A percentile compares a stretch with the other conserved stretches of the same genome.
These are phyloP conservation scores for Channallabes apus DNA, from an alignment of 2,797 vertebrate species.

Conservation along the genomic window DNA sequence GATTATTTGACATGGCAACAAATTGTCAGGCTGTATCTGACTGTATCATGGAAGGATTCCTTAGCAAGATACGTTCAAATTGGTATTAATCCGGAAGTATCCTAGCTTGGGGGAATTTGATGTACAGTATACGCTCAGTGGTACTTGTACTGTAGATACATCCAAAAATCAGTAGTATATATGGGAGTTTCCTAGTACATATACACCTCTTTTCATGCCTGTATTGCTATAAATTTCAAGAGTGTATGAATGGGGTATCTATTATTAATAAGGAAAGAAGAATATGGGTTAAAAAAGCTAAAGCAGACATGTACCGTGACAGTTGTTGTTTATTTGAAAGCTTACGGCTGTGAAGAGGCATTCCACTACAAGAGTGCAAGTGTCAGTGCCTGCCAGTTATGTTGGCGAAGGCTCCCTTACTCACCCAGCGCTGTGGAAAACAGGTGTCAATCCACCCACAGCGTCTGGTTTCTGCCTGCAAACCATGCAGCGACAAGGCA, in stretches of 20 bases:
- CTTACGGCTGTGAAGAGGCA: slow-evolving; percentile 9
- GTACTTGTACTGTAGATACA: no score
- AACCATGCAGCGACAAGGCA: slow-evolving; percentile 34
- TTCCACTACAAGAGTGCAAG: slow-evolving; percentile 26
- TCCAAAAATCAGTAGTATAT: no score
- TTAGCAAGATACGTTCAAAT: no score
- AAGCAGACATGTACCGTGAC: slow-evolving; percentile 20
- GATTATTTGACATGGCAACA: no score
- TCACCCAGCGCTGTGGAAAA: slow-evolving; percentile 27
- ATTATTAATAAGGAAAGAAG: not conserved
- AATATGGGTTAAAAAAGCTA: not conserved
- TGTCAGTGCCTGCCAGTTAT: slow-evolving; percentile 34
- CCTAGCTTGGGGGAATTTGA: no score
- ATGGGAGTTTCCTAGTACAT: no score
- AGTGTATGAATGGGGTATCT: not conserved
- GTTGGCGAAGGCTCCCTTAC: slow-evolving; percentile 28
- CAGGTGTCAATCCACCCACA: slow-evolving; percentile 45
- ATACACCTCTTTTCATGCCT: no score
- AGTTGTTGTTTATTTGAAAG: slow-evolving; percentile 31
- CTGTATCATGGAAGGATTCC: no score
- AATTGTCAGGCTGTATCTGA: no score
- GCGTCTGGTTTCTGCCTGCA: slow-evolving; percentile 30
- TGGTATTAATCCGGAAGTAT: no score
- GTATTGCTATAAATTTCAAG: not conserved
- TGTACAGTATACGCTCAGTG: no score